phyloP scores from a whole-genome alignment of 2,888 invertebrate species.

The Drosophila pseudotakahashii region DNA sequence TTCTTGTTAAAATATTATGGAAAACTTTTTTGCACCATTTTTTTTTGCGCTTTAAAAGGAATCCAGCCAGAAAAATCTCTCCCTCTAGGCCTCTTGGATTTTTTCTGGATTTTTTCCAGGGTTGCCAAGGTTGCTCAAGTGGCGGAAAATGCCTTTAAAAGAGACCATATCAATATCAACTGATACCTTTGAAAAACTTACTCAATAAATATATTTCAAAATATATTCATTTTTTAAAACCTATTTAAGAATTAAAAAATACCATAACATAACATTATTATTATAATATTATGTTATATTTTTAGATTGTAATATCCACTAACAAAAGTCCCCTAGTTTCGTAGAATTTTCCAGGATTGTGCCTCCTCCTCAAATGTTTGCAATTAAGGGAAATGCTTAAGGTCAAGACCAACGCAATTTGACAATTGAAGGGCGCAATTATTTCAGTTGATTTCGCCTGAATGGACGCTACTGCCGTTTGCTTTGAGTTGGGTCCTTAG shows the following conservation, averaged over 20 bases:
- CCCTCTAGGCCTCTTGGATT: background rate
- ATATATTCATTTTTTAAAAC: too few species aligned
- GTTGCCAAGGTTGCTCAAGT: background rate
- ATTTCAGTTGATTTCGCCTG: constrained; percentile 41
- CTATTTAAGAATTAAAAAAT: too few species aligned
- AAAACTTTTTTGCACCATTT: constrained; percentile 26
- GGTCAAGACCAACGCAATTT: constrained; percentile 47
- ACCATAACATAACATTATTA: too few species aligned
- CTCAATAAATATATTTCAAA: too few species aligned
- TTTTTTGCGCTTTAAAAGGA: constrained; percentile 20
- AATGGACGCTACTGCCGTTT: constrained; percentile 32
- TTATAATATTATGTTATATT: too few species aligned
- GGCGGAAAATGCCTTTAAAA: background rate
- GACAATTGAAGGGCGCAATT: constrained; percentile 50
- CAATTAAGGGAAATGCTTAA: constrained; percentile 14
- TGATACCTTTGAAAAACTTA: background rate
- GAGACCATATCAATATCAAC: background rate
- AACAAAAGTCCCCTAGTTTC: too few species aligned
- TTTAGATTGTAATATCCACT: too few species aligned
- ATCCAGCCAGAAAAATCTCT: constrained; percentile 7
- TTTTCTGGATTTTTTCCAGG: background rate
- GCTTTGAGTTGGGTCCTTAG: constrained; percentile 24
- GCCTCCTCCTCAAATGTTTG: background rate
- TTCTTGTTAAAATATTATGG: constrained; percentile 51
- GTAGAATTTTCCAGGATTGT: background rate